Percentiles rank a stretch among this genome's conserved stretches.
Conservation (phyloP, 1,140 invertebrate genomes). For the Brachionus sp. region DNA sequence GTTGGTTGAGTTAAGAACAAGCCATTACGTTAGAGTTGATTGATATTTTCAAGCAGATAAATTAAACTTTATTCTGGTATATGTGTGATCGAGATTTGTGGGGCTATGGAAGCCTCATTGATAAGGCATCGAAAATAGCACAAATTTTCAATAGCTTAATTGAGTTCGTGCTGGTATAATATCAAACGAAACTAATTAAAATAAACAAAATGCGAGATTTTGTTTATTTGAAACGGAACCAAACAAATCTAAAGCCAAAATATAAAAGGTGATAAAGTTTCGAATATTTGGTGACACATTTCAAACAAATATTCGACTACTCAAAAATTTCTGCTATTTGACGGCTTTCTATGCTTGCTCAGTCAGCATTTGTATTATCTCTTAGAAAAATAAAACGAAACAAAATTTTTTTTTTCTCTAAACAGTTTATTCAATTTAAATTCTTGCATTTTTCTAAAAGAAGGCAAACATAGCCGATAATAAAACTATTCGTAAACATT, state of each 20-base stretch:
- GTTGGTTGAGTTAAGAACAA: neutral
- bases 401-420: neutral
- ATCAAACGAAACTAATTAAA: conserved; percentile 31
- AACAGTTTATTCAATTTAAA: conserved; percentile 37
- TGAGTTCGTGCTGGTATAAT: conserved; percentile 37
- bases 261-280: conserved; percentile 14
- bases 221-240: conserved; percentile 9
- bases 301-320: conserved; percentile 2
- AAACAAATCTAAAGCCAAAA: neutral
- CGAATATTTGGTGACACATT: conserved; percentile 20
- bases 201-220: conserved; percentile 4
- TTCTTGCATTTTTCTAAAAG: neutral
- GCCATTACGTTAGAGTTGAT: neutral
- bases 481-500: conserved; percentile 22
- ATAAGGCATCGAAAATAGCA: neutral
- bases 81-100: neutral
- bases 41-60: conserved; percentile 3
- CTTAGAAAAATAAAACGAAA: neutral
- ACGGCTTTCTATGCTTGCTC: neutral
- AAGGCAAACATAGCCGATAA: conserved; percentile 1
- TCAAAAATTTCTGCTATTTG: conserved; percentile 11
- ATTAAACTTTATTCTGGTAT: conserved; percentile 4
- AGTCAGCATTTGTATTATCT: neutral
- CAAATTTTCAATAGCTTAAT: neutral
- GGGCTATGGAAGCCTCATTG: neutral